Evolutionary conservation across 1,140 invertebrate genomes (phyloP), one percentile per base, ranked within the genome.

Genomic region (Hyles vespertilio): DNA sequence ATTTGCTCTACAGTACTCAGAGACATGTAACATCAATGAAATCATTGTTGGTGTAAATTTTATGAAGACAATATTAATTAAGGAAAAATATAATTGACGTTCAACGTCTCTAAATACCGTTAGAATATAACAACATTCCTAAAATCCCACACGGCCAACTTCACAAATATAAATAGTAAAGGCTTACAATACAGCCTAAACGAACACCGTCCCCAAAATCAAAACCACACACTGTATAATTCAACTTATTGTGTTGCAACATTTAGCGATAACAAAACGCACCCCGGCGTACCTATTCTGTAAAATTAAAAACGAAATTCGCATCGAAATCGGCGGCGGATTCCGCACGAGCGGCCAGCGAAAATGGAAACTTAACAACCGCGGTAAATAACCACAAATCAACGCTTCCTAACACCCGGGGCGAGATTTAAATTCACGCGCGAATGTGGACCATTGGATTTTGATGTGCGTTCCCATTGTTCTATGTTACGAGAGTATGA

Each of bases 321-420:
- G 80, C 67, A 76, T 79, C 70, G 71, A 74, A 84, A 83, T 80
- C 73, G 22, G 77, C 75, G 70, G 78, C 76, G 74, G 62, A 63
- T 82, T 80, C 68, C 81, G 82, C 82, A 85, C 82, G 84, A 77
- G 74, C 59, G 75, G 58, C 54, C 60, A 62, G 43, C 66, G 65
- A 74, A 72, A 87, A 87, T 87, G 81, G 84, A 77, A 86, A 80
- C 74, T 80, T 85, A 85, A 87, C 79, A 79, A 72, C 77, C 80
- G 82, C 74, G 73, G 81, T 87, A 87, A 87, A 87, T 85, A 87
- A 81, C 84, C 84, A 84, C 84, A 87, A 87, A 87, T 87, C 84
- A 86, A 79, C 64, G 77, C 67, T 65, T 80, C 74, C 82, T 84
- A 83, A 83, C 82, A 67, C 84, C 78, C 72, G 65, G 62, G 78